Evolutionary conservation across 2,888 invertebrate species (phyloP).

Genomic region (Antheraea assamensis): DNA sequence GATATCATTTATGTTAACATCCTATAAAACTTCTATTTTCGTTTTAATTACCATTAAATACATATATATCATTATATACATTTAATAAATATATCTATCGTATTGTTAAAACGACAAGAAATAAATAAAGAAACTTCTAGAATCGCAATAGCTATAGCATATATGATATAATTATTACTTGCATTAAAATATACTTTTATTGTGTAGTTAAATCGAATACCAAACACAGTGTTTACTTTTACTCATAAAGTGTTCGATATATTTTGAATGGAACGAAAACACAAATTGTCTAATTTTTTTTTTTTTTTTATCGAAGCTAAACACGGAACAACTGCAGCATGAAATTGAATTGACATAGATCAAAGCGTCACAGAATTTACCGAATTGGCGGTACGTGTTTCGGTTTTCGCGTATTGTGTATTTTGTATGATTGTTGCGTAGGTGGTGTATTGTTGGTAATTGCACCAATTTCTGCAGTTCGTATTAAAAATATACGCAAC

Average conservation of each 20-base stretch:
- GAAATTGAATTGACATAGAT: slow-evolving; percentile 35
- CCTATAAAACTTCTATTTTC: background rate
- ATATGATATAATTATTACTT: background rate
- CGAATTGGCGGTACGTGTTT: background rate
- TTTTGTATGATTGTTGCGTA: background rate
- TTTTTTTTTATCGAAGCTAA: no score
- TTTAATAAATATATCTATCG: background rate
- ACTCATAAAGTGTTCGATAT: background rate
- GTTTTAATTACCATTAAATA: background rate
- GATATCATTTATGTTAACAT: background rate
- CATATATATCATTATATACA: no score
- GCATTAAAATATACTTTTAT: background rate
- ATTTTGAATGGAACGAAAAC: background rate
- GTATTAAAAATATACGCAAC: background rate
- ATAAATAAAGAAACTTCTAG: background rate
- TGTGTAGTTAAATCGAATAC: background rate
- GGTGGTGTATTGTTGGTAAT: background rate
- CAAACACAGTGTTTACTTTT: background rate
- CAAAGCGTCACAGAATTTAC: slow-evolving; percentile 27
- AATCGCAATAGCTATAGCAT: background rate
- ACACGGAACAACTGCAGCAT: slow-evolving; percentile 23
- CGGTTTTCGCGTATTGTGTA: background rate
- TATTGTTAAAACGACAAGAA: background rate
- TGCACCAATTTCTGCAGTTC: background rate
- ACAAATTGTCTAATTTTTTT: background rate